These are phyloP conservation scores for Scrobipalpa atriplicella DNA, from an alignment of 2,888 invertebrate species.

Conservation along the genomic window DNA sequence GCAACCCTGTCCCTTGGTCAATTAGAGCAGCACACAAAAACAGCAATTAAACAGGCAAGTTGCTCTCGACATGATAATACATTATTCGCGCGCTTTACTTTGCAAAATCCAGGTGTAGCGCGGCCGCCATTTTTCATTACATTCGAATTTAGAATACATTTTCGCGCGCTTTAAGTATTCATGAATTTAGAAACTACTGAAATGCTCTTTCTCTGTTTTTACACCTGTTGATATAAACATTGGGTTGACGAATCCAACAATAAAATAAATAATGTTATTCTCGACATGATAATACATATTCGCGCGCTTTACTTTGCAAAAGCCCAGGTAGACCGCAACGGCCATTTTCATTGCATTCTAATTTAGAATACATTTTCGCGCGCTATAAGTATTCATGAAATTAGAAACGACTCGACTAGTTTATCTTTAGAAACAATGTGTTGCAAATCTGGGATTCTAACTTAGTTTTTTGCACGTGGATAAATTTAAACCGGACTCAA, in stretches of 20 bases:
- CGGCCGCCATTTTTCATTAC: slow-evolving; percentile 1
- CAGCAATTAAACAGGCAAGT: slow-evolving; percentile 29
- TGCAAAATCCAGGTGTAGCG: slow-evolving; percentile 3
- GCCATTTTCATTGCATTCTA: slow-evolving; percentile 5
- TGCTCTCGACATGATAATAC: slow-evolving; percentile 18
- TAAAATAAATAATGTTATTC: slow-evolving; percentile 23
- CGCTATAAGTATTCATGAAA: background rate
- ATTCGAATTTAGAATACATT: background rate
- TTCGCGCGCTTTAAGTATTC: background rate
- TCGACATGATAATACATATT: slow-evolving; percentile 20
- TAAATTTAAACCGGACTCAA: too few species aligned
- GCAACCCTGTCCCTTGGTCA: slow-evolving; percentile 25
- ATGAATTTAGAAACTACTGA: too few species aligned
- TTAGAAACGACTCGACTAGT: too few species aligned
- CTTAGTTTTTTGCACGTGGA: too few species aligned
- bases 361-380: background rate
- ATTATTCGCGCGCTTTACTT: slow-evolving; percentile 5
- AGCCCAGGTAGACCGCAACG: background rate
- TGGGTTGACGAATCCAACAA: slow-evolving; percentile 29
- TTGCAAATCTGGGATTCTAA: too few species aligned
- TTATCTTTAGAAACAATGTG: too few species aligned
- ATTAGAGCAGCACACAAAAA: slow-evolving; percentile 32
- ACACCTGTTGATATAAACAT: too few species aligned
- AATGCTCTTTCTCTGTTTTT: too few species aligned
- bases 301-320: background rate